A percentile compares a stretch with the other conserved stretches of the same genome.
These are phyloP conservation scores for Progne subis DNA, from an alignment of 2,113 vertebrate genomes.

Conservation along the genomic window DNA sequence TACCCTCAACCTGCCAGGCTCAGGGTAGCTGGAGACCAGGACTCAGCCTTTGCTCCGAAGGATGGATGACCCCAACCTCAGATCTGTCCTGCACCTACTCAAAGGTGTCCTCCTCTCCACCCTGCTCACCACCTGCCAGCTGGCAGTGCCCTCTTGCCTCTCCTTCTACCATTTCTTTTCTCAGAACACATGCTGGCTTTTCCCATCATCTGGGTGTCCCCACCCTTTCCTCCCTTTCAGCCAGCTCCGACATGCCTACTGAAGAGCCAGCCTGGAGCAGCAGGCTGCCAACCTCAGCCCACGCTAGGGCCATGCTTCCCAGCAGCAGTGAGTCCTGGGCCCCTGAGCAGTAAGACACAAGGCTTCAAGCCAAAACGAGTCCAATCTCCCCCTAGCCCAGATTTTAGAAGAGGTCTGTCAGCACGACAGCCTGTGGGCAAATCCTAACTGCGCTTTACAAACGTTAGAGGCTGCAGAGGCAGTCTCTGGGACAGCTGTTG, in stretches of 20 bases:
- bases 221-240: not conserved
- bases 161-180: not conserved
- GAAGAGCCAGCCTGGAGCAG: not conserved
- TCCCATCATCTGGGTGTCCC: not conserved
- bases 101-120: not conserved
- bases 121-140: not conserved
- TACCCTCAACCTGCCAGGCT: not conserved
- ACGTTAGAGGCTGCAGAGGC: not conserved
- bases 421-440: accelerated
- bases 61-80: not conserved
- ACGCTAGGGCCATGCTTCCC: not conserved
- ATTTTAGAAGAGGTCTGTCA: not conserved
- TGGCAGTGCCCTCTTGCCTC: not conserved
- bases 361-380: not conserved
- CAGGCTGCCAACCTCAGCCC: not conserved
- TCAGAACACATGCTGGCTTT: not conserved
- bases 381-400: not conserved
- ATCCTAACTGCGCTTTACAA: not conserved
- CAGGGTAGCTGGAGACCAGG: not conserved
- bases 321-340: not conserved
- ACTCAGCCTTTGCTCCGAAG: not conserved
- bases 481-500: accelerated
- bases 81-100: not conserved
- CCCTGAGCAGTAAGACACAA: accelerated
- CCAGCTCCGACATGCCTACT: not conserved